Conservation (phyloP, 2,797 vertebrate genomes). For the Tenualosa thibaudeaui region DNA sequence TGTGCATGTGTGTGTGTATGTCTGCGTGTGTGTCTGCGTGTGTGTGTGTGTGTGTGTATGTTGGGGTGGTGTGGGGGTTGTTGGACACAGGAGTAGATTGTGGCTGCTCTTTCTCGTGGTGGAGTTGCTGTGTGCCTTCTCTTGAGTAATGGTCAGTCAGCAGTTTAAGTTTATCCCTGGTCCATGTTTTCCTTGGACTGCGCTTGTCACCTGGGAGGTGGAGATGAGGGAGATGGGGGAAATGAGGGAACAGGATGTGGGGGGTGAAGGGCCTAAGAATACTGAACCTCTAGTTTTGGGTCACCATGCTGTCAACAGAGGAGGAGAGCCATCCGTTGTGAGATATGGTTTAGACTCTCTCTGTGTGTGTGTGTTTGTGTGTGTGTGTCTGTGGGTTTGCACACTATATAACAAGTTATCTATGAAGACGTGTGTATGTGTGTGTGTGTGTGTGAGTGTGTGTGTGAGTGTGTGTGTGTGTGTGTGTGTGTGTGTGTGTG, state of each 20-base stretch:
- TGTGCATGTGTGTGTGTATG: conserved; percentile 7
- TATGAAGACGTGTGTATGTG: neutral
- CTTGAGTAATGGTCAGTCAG: conserved; percentile 16
- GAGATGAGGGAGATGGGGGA: neutral
- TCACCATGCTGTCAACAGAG: neutral
- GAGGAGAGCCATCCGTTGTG: neutral
- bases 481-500: conserved; percentile 25
- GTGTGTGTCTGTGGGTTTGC: neutral
- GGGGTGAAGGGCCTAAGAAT: neutral
- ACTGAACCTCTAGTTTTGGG: conserved; percentile 19
- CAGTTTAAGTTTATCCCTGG: conserved; percentile 10
- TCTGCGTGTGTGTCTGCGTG: neutral
- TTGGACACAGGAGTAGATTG: neutral
- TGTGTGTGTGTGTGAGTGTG: conserved; percentile 4
- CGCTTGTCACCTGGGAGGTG: neutral
- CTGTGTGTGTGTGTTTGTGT: neutral
- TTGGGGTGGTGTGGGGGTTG: neutral
- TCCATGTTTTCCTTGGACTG: neutral
- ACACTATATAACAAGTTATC: no score
- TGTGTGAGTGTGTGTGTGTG: conserved; percentile 15
- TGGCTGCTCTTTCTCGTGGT: neutral
- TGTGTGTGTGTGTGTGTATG: conserved; percentile 30
- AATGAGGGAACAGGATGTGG: neutral
- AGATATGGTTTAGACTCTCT: neutral
- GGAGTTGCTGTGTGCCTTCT: neutral